Evolutionary conservation across 2,113 vertebrate species (phyloP).

Genomic region (Sminthopsis crassicaudata): DNA sequence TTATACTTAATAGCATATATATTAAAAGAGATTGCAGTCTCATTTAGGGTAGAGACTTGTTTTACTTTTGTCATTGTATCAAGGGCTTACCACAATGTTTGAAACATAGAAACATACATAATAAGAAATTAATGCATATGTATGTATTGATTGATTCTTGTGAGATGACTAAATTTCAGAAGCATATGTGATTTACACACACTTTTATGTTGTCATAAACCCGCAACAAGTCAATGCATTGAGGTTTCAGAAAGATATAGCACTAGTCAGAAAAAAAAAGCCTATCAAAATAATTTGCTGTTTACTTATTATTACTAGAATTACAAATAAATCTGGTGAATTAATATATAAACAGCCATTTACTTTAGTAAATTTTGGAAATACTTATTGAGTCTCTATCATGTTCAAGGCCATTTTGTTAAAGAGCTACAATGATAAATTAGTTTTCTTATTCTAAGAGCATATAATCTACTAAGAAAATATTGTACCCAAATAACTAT

Average conservation of each 20-base stretch:
- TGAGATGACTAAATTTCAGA: background rate
- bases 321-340: background rate
- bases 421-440: background rate
- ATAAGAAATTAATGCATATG: background rate
- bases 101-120: background rate
- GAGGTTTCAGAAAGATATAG: background rate
- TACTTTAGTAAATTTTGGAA: background rate
- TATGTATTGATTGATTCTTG: background rate
- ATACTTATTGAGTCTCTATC: background rate
- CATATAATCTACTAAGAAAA: background rate
- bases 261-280: background rate
- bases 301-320: background rate
- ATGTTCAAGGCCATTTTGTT: background rate
- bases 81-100: background rate
- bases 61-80: background rate
- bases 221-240: background rate
- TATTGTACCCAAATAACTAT: background rate
- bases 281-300: background rate
- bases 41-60: background rate
- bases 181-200: background rate
- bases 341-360: background rate
- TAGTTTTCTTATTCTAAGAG: background rate
- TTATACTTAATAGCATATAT: background rate
- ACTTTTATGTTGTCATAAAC: background rate
- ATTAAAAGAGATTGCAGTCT: background rate